These are phyloP conservation scores for Brachypodius melanocephalos DNA, from an alignment of 2,113 vertebrate species.

Conservation along the genomic window DNA sequence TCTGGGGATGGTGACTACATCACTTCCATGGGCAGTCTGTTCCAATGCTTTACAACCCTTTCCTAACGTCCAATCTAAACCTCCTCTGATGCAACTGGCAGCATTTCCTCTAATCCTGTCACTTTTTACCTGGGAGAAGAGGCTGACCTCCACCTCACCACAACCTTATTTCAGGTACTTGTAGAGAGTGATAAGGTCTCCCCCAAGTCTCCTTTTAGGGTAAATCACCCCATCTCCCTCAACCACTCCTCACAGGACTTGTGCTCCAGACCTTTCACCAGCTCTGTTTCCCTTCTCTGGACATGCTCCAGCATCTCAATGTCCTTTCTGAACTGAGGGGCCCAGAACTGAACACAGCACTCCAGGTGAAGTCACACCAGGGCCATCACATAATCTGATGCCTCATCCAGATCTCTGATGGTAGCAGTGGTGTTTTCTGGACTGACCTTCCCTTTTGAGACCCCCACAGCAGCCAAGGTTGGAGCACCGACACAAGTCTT, in stretches of 20 bases:
- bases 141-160: too few species aligned
- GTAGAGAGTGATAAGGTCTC: neutral
- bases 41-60: neutral
- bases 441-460: neutral
- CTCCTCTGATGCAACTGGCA: rapidly evolving
- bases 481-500: neutral
- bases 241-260: neutral
- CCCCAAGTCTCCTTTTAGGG: neutral
- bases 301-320: rapidly evolving
- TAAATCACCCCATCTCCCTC: neutral
- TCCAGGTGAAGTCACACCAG: neutral
- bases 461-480: neutral
- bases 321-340: neutral
- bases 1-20: neutral
- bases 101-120: neutral
- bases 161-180: neutral
- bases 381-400: neutral
- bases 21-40: neutral
- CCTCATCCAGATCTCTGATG: neutral
- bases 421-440: neutral
- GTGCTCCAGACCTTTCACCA: neutral
- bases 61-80: neutral
- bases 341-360: neutral
- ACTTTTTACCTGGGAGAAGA: neutral
- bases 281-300: neutral